Evolutionary conservation across 1,140 invertebrate genomes (phyloP).

Genomic region (Leptonema lineaticorne): DNA sequence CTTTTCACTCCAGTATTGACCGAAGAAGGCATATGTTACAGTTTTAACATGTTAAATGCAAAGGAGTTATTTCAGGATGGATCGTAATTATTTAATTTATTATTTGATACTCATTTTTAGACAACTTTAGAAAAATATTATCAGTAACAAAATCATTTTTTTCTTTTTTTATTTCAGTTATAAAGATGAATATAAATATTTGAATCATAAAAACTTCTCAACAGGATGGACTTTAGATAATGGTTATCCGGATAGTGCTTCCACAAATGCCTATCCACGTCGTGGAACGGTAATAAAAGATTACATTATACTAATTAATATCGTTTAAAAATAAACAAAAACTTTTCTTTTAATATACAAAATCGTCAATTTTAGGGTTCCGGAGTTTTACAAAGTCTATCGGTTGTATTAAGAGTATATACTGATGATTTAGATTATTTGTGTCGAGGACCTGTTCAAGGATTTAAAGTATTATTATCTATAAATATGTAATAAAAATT

Average conservation of each 20-base stretch:
- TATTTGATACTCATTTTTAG: neutral
- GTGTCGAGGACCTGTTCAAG: conserved; percentile 53
- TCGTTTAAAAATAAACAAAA: too few relatives aligned
- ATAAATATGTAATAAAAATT: conserved; percentile 8
- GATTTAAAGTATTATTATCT: conserved; percentile 56
- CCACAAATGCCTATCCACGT: conserved; percentile 58
- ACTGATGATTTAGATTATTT: conserved; percentile 50
- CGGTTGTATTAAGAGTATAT: conserved; percentile 46
- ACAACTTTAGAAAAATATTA: too few relatives aligned
- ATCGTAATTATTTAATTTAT: conserved; percentile 44
- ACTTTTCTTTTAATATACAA: too few relatives aligned
- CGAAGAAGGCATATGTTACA: conserved; percentile 69
- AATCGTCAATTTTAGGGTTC: conserved; percentile 56
- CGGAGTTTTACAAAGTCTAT: conserved; percentile 51
- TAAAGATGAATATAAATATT: conserved; percentile 37
- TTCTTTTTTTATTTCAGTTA: neutral
- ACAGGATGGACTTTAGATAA: conserved; percentile 61
- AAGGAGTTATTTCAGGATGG: conserved; percentile 58
- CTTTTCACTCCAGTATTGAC: conserved; percentile 45
- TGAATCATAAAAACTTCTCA: conserved; percentile 44
- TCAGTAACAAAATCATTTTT: too few relatives aligned
- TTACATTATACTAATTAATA: neutral
- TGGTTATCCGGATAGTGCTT: conserved; percentile 56
- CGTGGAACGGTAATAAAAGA: conserved; percentile 48
- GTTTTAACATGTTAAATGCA: conserved; percentile 64